Evolutionary conservation across 2,797 vertebrate genomes (phyloP), one percentile per base, ranked within the genome.

Genomic region (Botia almorhae): DNA sequence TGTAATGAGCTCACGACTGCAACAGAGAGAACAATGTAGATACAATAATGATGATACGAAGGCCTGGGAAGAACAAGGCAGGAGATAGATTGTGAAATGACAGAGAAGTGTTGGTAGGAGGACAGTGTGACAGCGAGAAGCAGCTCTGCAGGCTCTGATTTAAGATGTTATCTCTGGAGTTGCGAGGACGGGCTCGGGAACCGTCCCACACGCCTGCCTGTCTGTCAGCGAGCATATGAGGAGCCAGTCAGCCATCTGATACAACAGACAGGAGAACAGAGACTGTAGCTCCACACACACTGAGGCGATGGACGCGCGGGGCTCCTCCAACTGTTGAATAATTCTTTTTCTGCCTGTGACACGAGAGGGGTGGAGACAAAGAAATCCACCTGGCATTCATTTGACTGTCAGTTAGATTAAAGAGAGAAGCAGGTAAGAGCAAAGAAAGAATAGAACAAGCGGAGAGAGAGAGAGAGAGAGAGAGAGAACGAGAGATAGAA

Each of bases 311-410:
- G 82, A 79, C 76, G 73, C 43, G 67, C 61, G 48, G 53, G 78
- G 76, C 74, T 78, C 63, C 76, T 81, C 83, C 51, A 73, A 75
- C 71, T 69, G 63, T 58, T 71, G 68, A 85, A 87, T 87, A 84
- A 84, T 87, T 83, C 76, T 83, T 69, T 36, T 72, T 80, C 82
- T 81, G 74, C 80, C 77, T 79, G 65, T 75, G 73, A 61, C 75
- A 65, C 14, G 56, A 69, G 69, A 80, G 26, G 53, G 76, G 72
- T 55, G 76, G 70, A 75, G 79, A 72, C 46, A 79, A 65, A 50
- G 39, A 87, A 86, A 87, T 87, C 83, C 87, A 88, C 86, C 87
- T 89, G 85, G 84, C 82, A 88, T 86, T 88, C 78, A 87, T 87
- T 88, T 85, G 84, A 80, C 81, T 87, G 85, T 88, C 86, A 82